Conservation (phyloP, 2,888 invertebrate species). For the Trachelus troglodyta region DNA sequence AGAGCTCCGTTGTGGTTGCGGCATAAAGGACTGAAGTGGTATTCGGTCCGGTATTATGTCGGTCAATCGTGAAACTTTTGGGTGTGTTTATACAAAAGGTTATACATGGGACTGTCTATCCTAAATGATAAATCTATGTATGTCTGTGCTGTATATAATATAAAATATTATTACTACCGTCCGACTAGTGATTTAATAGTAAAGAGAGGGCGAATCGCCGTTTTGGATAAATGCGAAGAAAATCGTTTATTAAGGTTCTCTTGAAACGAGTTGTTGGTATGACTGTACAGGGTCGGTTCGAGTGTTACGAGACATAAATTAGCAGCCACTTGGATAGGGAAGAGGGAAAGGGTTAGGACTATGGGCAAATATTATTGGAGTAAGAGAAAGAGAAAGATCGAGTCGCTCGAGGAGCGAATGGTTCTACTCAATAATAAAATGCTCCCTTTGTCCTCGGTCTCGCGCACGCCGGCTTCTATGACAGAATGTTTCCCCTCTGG, state of each 20-base stretch:
- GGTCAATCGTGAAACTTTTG: not conserved
- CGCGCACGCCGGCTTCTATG: conserved; percentile 33
- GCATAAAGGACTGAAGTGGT: not conserved
- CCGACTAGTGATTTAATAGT: not conserved
- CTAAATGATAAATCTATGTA: not conserved
- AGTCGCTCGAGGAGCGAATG: conserved; percentile 25
- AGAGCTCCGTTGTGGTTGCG: not conserved
- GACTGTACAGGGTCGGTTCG: conserved; percentile 20
- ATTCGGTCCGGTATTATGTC: not conserved
- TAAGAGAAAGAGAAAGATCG: conserved; percentile 24
- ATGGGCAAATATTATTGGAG: conserved; percentile 51
- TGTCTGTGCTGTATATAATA: not conserved
- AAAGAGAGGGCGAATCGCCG: not conserved
- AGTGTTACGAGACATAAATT: conserved; percentile 46
- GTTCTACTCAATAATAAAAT: conserved; percentile 51
- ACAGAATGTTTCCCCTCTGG: conserved; percentile 28
- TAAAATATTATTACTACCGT: not conserved
- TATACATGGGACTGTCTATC: not conserved
- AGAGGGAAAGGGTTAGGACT: not conserved
- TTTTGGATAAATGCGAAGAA: not conserved
- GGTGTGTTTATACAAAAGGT: not conserved
- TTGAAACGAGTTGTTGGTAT: not conserved
- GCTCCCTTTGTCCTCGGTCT: conserved; percentile 41
- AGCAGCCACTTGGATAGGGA: conserved; percentile 33
- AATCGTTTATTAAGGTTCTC: not conserved